Conservation (phyloP, 1,140 invertebrate genomes). For the Temnothorax curvispinosus region DNA sequence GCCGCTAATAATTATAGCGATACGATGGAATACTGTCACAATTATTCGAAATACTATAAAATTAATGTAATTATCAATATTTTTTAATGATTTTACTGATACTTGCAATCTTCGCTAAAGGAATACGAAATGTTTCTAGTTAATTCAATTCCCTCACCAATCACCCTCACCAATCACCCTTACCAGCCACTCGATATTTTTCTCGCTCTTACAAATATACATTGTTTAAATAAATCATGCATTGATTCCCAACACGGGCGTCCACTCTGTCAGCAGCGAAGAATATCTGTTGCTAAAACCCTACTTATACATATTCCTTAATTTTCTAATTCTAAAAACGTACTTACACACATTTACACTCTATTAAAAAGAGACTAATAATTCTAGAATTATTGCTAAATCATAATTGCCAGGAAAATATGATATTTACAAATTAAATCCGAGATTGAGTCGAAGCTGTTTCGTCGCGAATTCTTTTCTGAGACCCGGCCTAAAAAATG, state of each 20-base stretch:
- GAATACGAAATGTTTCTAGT: not conserved
- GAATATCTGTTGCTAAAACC: not conserved
- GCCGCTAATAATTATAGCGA: not conserved
- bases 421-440: constrained; percentile 31
- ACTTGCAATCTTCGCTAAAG: not conserved
- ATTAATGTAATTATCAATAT: not conserved
- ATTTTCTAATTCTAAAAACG: constrained; percentile 23
- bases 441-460: not conserved
- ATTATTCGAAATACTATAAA: not conserved
- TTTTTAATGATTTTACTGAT: not conserved
- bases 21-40: not conserved
- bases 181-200: not conserved
- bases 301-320: not conserved
- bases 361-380: not conserved
- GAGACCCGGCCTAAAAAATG: not conserved
- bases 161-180: constrained; percentile 6
- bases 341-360: not conserved
- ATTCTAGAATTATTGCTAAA: constrained; percentile 20
- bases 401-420: not conserved
- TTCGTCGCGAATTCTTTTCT: not conserved
- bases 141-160: not conserved
- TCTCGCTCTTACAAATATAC: not conserved
- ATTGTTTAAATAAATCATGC: not conserved
- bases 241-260: not conserved
- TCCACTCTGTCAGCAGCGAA: not conserved